Evolutionary conservation across 2,888 invertebrate genomes (phyloP).

Genomic region (Clanis bilineata): DNA sequence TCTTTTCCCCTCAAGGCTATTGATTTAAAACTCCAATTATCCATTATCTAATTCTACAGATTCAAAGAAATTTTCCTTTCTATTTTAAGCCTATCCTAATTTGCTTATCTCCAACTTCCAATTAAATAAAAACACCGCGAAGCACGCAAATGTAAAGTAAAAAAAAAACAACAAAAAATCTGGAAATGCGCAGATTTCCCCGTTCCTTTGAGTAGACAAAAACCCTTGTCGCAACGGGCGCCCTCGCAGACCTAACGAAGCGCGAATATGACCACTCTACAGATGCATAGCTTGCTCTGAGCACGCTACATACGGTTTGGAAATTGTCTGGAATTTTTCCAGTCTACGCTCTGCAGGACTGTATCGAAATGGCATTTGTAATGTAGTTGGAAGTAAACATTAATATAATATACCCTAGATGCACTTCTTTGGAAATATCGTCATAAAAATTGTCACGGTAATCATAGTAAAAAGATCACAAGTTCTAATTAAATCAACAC

Average conservation of each 20-base stretch:
- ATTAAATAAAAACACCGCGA: conserved; percentile 16
- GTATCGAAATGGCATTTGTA: neutral
- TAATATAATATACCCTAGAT: too few species aligned
- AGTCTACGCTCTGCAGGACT: neutral
- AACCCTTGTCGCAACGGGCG: conserved; percentile 51
- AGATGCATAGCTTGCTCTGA: conserved; percentile 40
- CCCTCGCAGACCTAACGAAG: conserved; percentile 58
- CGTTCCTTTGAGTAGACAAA: conserved; percentile 64
- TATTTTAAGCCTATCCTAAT: neutral
- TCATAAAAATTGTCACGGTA: too few species aligned
- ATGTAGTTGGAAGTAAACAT: neutral
- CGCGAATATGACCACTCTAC: conserved; percentile 60
- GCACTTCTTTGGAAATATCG: too few species aligned
- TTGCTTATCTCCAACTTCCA: neutral
- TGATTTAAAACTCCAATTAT: too few species aligned
- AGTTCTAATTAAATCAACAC: too few species aligned
- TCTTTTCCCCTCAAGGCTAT: too few species aligned
- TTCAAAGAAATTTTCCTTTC: too few species aligned
- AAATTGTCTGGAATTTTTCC: neutral
- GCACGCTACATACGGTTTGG: neutral
- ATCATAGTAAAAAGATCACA: too few species aligned
- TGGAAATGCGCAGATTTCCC: conserved; percentile 62
- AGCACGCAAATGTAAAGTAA: conserved; percentile 31
- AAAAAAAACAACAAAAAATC: conserved; percentile 38
- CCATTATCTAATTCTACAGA: too few species aligned